Evolutionary conservation across 2,797 vertebrate species (phyloP), one percentile per base, ranked within the genome.

Genomic region (Sylvia borin): DNA sequence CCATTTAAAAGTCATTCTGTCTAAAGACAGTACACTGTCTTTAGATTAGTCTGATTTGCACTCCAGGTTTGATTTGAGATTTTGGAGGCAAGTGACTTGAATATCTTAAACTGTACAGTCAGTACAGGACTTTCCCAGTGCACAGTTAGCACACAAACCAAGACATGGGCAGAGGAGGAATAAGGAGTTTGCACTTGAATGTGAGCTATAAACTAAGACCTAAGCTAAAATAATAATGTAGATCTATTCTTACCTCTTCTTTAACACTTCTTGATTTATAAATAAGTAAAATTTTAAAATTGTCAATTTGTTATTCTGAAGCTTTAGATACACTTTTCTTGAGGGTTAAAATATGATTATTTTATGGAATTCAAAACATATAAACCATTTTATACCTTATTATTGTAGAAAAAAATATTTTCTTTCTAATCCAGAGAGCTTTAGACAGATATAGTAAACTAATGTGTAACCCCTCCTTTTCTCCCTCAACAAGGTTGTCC

Each of bases 251-350:
- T 67, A 76, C 2, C 2, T 54, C 18, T 70, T 66, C 31, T 57
- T 82, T 48, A 47, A 31, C 2, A 31, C 6, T 76, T 77, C 34
- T 7, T 48, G 19, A 32, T 77, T 60, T 57, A 47, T 40, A 50
- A 13, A 15, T 32, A 85, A 84, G 21, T 6, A 74, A 43, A 73
- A 45, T 43, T 38, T 77, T 5, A 65, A 80, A 55, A 54, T 21
- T 0, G 1, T 25, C 21, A 5, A 21, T 51, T 38, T 55, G 0
- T 76, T 61, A 32, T 11, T 60, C 4, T 2, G 20, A 66, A 66
- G 16, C 0, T 75, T 65, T 45, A 71, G 7, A 27, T 20, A 26
- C 1, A 20, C 1, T 61, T 68, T 71, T 57, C 5, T 27, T 34
- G 16, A 27, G 8, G 14, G 14, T 57, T 83, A 64, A 92, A 80